Evolutionary conservation across 1,140 invertebrate species (phyloP), one percentile per base, ranked within the genome.

Genomic region (Atopsyche davidsoni): DNA sequence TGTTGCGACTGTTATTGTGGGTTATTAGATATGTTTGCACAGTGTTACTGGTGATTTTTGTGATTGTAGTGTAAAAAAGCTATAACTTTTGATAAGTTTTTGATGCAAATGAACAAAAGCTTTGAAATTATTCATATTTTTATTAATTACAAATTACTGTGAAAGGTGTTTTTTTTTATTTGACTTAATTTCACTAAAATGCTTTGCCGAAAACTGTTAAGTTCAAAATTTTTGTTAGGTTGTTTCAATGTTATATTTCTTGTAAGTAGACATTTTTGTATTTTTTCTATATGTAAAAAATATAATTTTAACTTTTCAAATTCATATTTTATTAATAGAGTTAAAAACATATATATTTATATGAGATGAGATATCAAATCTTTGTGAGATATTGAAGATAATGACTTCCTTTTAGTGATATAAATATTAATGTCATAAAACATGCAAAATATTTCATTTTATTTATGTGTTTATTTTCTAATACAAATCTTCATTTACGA

Each of bases 201-300:
- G 65, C 62, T 61, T 60, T 66, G 67, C 55, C 65, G 60, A 55
- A 66, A 62, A 46, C 48, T 64, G 31, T 59, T 63, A 21, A 69
- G 62, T 62, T 66, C 69, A 14, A 70, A 68, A 65, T 60, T 68
- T 31, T 57, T 73, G 2, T 68, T 72, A 55, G 72, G 70, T 50
- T 66, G 60, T 65, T 70, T 69, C 36, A 74, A 74, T 53, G 66
- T 64, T 13, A 57, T 72, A 51, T 72, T 73, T 52, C 66, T 74
- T 51, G 72, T 74, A 63, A 74, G 69, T 71, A 57, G 6, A 2
- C 17, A 25, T 7, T 6, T 28, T 51, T 36, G 36, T 25, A 14
- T 47, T 34, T n/a, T 2, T 38, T 16, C 17, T n/a, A 31, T 34
- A 17, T 7, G 18, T 45, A 13, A 22, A 36, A 19, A 39, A 39